A percentile compares a stretch with the other conserved stretches of the same genome.
phyloP scores from a whole-genome alignment of 2,797 vertebrate species.

The Siniperca obscura region DNA sequence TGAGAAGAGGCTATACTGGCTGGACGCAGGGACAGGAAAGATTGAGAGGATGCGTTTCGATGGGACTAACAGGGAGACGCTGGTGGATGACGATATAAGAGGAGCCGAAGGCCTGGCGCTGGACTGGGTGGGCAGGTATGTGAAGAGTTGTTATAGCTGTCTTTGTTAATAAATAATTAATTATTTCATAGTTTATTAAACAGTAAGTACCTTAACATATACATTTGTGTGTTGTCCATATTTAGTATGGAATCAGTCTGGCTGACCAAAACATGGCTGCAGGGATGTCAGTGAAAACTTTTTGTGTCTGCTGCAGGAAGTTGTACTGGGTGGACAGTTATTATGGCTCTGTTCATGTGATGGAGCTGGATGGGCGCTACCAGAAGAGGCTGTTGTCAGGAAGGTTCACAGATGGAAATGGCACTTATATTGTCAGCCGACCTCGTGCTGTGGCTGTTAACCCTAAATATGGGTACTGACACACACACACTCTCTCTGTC shows the following conservation, averaged over 20 bases:
- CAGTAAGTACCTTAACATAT: not conserved
- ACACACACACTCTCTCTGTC: not conserved
- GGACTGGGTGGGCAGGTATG: slow-evolving; percentile 86
- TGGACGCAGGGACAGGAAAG: slow-evolving; percentile 70
- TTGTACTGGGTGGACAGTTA: slow-evolving; percentile 80
- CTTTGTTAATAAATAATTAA: not conserved
- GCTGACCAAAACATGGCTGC: not conserved
- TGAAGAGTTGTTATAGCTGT: slow-evolving; percentile 12
- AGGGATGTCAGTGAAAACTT: not conserved
- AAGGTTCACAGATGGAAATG: slow-evolving; percentile 72
- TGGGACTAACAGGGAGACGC: slow-evolving; percentile 75
- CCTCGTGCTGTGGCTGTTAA: slow-evolving; percentile 83
- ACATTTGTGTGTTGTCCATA: not conserved
- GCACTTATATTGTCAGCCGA: slow-evolving; percentile 73
- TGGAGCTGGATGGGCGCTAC: slow-evolving; percentile 84
- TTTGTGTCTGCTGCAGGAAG: slow-evolving; percentile 73
- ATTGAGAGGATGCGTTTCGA: slow-evolving; percentile 83
- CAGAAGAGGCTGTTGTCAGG: slow-evolving; percentile 79
- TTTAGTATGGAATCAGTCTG: too few species aligned
- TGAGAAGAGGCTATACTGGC: slow-evolving; percentile 83
- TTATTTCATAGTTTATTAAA: not conserved
- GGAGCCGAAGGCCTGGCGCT: slow-evolving; percentile 79
- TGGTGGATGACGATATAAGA: slow-evolving; percentile 57
- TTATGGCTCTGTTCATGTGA: slow-evolving; percentile 79
- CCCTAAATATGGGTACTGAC: slow-evolving; percentile 82